A percentile compares a stretch with the other conserved stretches of the same genome.
Conservation (phyloP, 2,113 vertebrate genomes). For the Puma concolor region DNA sequence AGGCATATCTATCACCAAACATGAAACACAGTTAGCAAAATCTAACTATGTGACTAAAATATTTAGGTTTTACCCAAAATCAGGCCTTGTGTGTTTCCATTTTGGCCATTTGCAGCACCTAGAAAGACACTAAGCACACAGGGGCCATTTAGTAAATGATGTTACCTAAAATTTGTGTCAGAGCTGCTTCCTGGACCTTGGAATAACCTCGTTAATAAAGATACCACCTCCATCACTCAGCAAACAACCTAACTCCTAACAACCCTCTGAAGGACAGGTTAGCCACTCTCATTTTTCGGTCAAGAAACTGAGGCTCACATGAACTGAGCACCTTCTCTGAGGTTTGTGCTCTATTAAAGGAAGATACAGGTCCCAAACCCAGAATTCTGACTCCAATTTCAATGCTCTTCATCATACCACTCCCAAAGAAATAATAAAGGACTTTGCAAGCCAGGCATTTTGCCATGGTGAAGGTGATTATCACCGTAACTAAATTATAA, state of each 20-base stretch:
- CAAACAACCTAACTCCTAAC: neutral
- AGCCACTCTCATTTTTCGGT: neutral
- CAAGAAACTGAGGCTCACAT: neutral
- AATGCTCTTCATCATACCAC: neutral
- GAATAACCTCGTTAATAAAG: neutral
- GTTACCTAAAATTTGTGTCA: neutral
- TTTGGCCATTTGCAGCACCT: neutral
- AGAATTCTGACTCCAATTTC: neutral
- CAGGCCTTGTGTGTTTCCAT: neutral
- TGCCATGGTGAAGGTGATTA: neutral
- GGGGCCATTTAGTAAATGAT: neutral
- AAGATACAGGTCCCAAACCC: neutral
- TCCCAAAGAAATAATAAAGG: neutral
- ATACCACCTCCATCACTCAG: neutral
- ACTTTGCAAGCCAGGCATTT: neutral
- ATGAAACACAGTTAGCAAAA: neutral
- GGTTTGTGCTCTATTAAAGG: neutral
- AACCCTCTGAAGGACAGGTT: neutral
- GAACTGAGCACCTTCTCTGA: neutral
- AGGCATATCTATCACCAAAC: neutral
- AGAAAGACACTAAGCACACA: neutral
- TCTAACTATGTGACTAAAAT: neutral
- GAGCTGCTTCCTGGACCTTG: neutral
- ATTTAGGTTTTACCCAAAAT: neutral
- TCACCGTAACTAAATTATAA: neutral